Evolutionary conservation across 2,113 vertebrate species (phyloP), one percentile per base, ranked within the genome.

Genomic region (Oncorhynchus mykiss): DNA sequence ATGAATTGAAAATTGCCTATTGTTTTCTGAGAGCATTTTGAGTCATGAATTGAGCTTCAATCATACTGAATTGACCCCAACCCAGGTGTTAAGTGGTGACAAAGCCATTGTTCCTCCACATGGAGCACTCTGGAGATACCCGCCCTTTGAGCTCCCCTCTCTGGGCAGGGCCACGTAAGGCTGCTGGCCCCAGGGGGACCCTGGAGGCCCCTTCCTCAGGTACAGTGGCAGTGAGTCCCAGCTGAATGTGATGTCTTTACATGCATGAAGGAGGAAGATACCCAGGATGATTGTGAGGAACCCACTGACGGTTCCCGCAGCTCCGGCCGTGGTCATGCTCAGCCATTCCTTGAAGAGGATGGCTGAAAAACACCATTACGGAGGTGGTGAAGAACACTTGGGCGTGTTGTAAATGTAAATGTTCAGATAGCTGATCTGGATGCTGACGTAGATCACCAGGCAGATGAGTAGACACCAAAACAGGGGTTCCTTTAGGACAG

Each of bases 321-420:
- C 79, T 8, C 92, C 93, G 31, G 91, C 90, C 1, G 84, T 70
- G 39, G 87, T 89, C 93, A 96, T 93, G 6, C 92, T 80, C 75
- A 95, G 83, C 94, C 94, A 96, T 82, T 96, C 94, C 74, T 95
- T 95, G 85, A 96, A 96, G 65, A 95, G 92, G 81, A 96, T 95
- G 67, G 93, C 94, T 0, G 95, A 96, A 84, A 84, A 93, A 97
- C 25, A 54, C 91, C 92, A 94, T 95, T 72, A 96, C 93, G 0
- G 93, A 92, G 0, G 92, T 94, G 80, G 92, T 95, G 88, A 96
- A 96, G 82, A 96, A 93, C 81, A 96, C 94, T 0, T 96, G 2
- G 95, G 93, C 0, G 93, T 94, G 85, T 90, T 94, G 85, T 93
- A 96, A 76, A 95, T 94, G 87, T 24, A 24, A 24, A 24, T 24